Base-by-base conservation (phyloP, 2,113 vertebrate genomes). In the Phalacrocorax brasilianus region DNA sequence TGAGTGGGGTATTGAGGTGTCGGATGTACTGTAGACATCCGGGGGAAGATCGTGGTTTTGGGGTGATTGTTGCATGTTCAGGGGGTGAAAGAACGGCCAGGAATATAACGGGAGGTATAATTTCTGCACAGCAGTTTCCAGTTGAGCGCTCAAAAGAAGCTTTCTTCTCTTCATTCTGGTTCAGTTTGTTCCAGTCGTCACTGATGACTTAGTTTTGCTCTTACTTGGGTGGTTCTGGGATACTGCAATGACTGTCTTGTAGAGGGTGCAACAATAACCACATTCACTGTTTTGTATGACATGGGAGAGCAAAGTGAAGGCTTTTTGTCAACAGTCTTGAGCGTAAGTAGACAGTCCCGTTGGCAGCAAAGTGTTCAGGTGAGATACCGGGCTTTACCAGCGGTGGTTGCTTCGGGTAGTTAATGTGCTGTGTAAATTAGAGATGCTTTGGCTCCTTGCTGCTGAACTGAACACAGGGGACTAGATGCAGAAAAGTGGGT, bases 21-120 rank as follows among this genome's bases (percentile, higher is more conserved):
- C 44, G 59, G 58, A 13, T 0, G 2, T 9, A 1, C 72, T 21
- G 63, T 7, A 38, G 74, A 38, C 14, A 14, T 26, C 16, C 40
- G 61, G 6, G 21, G 55, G 56, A 70, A 70, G 45, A 15, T 2
- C 4, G 9, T 26, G n/a, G 26, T 17, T 49, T 59, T 27, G 72
- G 40, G 14, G 40, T 50, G 47, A 3, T 63, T 0, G 0, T 14
- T 78, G 17, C 6, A 1, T 5, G 8, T 40, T 83, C 22, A 4
- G 0, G 2, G 52, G 26, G 27, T 72, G n/a, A 55, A 66, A 26
- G 61, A 45, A 21, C 0, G 0, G 30, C 33, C 47, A 27, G n/a
- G 38, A 65, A 5, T 70, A 1, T 23, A 23, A 28, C 33, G 16
- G 44, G 61, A 88, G 66, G 6, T 88, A 11, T 12, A 22, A 20